These are phyloP conservation scores for Tortricodes alternella DNA, from an alignment of 2,888 invertebrate genomes.

Conservation along the genomic window DNA sequence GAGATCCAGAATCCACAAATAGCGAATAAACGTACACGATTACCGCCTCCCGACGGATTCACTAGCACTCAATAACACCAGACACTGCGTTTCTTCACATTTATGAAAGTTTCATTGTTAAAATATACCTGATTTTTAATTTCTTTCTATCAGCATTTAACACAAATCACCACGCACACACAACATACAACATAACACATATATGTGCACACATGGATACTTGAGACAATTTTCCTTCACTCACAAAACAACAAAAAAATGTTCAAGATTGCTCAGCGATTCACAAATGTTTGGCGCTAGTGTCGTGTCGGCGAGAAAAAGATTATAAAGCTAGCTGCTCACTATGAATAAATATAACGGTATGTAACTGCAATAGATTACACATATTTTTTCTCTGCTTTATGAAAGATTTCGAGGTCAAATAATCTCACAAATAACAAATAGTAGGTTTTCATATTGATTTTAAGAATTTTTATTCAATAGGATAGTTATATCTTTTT, in stretches of 20 bases:
- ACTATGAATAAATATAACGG: slow-evolving; percentile 18
- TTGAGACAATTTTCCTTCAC: slow-evolving; percentile 35
- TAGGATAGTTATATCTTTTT: too few relatives aligned
- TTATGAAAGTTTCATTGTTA: slow-evolving; percentile 78
- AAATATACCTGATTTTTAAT: slow-evolving; percentile 78
- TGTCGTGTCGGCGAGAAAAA: slow-evolving; percentile 31
- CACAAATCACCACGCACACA: slow-evolving; percentile 84
- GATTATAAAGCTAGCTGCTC: slow-evolving; percentile 27
- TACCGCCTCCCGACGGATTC: slow-evolving; percentile 81
- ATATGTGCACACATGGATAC: slow-evolving; percentile 60
- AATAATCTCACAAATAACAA: too few relatives aligned
- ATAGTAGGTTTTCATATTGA: too few relatives aligned
- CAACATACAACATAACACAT: slow-evolving; percentile 82
- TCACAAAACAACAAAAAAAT: slow-evolving; percentile 34
- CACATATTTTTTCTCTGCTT: slow-evolving; percentile 3
- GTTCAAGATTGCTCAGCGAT: slow-evolving; percentile 34
- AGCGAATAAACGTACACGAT: slow-evolving; percentile 81
- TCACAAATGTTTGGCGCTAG: slow-evolving; percentile 35
- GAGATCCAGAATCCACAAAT: slow-evolving; percentile 81
- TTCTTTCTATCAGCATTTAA: slow-evolving; percentile 81
- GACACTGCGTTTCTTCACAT: slow-evolving; percentile 76
- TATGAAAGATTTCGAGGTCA: too few relatives aligned
- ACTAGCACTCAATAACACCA: slow-evolving; percentile 80
- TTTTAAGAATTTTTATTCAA: too few relatives aligned
- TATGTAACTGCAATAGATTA: background rate